These are phyloP conservation scores for Heterotis niloticus DNA, from an alignment of 2,113 vertebrate species.

Conservation along the genomic window DNA sequence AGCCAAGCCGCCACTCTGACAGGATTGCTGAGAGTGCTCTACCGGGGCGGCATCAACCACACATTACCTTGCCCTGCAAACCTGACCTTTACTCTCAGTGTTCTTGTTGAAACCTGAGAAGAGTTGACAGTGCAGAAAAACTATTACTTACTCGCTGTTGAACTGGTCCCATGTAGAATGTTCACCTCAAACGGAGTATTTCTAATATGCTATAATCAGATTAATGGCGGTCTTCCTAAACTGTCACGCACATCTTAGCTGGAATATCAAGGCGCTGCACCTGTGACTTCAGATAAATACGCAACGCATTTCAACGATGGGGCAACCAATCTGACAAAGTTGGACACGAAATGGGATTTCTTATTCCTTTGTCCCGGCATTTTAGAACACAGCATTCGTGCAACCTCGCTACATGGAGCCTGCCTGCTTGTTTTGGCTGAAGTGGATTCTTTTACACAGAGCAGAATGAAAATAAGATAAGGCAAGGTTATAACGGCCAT, in stretches of 20 bases:
- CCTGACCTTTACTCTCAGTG: constrained; percentile 27
- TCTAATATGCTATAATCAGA: background rate
- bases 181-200: background rate
- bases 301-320: background rate
- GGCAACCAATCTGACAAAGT: too few relatives aligned
- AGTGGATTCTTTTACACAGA: background rate
- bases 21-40: constrained; percentile 14
- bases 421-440: background rate
- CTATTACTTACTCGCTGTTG: constrained; percentile 32
- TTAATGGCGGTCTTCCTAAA: background rate
- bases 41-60: constrained; percentile 10
- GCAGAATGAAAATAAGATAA: background rate
- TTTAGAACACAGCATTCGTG: background rate
- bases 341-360: too few relatives aligned
- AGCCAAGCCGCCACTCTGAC: constrained; percentile 6
- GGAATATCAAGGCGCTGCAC: background rate
- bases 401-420: background rate
- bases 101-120: constrained; percentile 7
- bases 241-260: background rate
- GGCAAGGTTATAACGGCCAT: background rate
- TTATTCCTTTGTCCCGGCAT: background rate
- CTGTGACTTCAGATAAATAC: background rate
- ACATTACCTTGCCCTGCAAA: constrained; percentile 17
- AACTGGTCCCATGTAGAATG: background rate
- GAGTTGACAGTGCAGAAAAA: constrained; percentile 2